Conservation (phyloP, 2,888 invertebrate species). For the Acleris laterana region DNA sequence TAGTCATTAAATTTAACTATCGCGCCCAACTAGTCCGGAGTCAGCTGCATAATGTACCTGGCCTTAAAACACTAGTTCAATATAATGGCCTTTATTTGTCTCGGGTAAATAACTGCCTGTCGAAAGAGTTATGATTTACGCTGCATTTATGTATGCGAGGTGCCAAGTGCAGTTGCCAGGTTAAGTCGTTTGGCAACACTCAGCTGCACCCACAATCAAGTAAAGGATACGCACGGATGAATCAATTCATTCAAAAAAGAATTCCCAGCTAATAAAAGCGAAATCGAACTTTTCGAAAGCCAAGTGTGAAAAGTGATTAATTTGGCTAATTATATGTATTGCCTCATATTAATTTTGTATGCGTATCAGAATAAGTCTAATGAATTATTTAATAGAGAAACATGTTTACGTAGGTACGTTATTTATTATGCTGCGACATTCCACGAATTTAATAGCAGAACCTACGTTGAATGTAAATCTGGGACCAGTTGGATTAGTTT, state of each 20-base stretch:
- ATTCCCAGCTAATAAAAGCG: conserved; percentile 20
- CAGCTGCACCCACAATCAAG: conserved; percentile 37
- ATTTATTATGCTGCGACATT: conserved; percentile 16
- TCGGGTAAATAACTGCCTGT: conserved; percentile 58
- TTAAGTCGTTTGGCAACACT: conserved; percentile 56
- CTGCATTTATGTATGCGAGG: conserved; percentile 52
- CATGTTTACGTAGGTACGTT: conserved; percentile 46
- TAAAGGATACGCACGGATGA: conserved; percentile 30
- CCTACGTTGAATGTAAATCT: background rate
- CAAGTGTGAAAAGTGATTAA: conserved; percentile 26
- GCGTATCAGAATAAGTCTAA: conserved; percentile 42
- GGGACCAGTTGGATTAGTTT: conserved; percentile 30
- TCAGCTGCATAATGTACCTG: conserved; percentile 23
- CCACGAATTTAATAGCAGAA: conserved; percentile 8
- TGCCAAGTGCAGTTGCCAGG: conserved; percentile 62
- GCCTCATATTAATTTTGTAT: conserved; percentile 12
- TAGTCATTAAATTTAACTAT: conserved; percentile 35
- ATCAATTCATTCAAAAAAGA: conserved; percentile 21
- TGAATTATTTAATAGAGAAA: conserved; percentile 67
- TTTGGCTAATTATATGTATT: conserved; percentile 17
- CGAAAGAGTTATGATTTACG: conserved; percentile 66
- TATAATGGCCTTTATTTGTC: conserved; percentile 62
- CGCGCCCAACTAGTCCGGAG: conserved; percentile 22
- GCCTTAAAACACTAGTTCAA: conserved; percentile 30
- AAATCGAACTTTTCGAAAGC: conserved; percentile 26